phyloP scores from a whole-genome alignment of 1,140 invertebrate genomes.

The Drosophila baimaii region DNA sequence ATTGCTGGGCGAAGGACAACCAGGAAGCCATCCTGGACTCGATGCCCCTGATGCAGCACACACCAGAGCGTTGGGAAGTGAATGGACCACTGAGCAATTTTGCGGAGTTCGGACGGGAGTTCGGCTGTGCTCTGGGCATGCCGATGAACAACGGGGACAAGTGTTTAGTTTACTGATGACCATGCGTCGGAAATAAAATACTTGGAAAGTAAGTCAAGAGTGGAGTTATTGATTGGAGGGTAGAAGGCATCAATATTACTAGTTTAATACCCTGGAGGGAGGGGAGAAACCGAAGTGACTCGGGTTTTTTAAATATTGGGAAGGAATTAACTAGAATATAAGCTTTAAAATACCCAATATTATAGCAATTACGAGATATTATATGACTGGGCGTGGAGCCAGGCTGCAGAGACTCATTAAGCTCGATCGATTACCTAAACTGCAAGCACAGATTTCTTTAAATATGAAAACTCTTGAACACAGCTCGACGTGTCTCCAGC shows the following conservation, averaged over 20 bases:
- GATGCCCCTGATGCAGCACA: conserved; percentile 66
- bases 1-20: conserved; percentile 52
- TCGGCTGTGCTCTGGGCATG: conserved; percentile 60
- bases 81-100: conserved; percentile 73
- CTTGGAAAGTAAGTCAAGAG: conserved; percentile 28
- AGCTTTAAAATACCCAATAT: too few species aligned
- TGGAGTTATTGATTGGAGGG: conserved; percentile 16
- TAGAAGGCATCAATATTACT: neutral
- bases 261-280: neutral
- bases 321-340: too few species aligned
- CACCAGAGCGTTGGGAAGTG: conserved; percentile 65
- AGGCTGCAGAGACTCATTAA: conserved; percentile 19
- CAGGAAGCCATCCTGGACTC: conserved; percentile 45
- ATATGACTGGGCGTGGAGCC: neutral
- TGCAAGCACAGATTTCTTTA: conserved; percentile 52
- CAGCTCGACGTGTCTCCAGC: conserved; percentile 33
- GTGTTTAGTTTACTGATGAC: conserved; percentile 64
- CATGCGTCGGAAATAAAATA: conserved; percentile 15
- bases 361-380: neutral
- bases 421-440: conserved; percentile 6
- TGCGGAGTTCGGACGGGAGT: conserved; percentile 70
- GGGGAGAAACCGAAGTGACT: neutral
- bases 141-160: conserved; percentile 81
- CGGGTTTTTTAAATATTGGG: neutral
- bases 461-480: conserved; percentile 55